Evolutionary conservation across 2,888 invertebrate genomes (phyloP).

Genomic region (Argyresthia goedartella): DNA sequence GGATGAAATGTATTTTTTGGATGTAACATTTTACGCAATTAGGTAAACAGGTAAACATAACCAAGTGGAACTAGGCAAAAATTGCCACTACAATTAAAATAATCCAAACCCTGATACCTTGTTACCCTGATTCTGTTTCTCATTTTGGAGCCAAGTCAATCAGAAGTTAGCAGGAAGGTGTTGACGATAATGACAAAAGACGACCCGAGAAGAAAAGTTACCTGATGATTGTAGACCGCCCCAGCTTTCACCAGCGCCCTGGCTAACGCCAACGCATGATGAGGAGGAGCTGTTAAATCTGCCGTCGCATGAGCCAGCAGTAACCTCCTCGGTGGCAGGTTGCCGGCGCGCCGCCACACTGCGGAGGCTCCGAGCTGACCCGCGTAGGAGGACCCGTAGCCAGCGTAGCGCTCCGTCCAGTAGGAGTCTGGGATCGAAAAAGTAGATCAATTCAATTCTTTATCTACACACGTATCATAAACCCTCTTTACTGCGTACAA

Average conservation of each 20-base stretch:
- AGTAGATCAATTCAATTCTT: not conserved
- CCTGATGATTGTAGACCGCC: conserved; percentile 88
- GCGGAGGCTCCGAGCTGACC: conserved; percentile 81
- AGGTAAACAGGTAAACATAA: too few species aligned
- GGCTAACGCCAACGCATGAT: conserved; percentile 87
- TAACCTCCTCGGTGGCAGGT: conserved; percentile 73
- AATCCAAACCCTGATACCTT: too few species aligned
- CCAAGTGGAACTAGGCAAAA: too few species aligned
- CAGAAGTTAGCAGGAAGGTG: not conserved
- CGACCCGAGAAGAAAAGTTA: conserved; percentile 29
- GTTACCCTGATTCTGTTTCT: too few species aligned
- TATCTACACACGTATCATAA: too few species aligned
- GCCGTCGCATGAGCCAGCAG: conserved; percentile 86
- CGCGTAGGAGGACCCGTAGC: conserved; percentile 81
- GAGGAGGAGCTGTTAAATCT: conserved; percentile 87
- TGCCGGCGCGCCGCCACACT: conserved; percentile 82
- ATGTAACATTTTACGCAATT: too few species aligned
- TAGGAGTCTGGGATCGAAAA: conserved; percentile 69
- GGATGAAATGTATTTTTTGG: too few species aligned
- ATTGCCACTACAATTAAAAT: too few species aligned
- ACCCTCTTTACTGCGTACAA: too few species aligned
- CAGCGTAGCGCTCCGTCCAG: conserved; percentile 92
- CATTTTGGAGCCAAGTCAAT: too few species aligned
- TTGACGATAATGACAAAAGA: too few species aligned
- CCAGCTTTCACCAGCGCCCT: conserved; percentile 85